phyloP scores from a whole-genome alignment of 2,797 vertebrate species.

The Enteromius unitaeniatus region DNA sequence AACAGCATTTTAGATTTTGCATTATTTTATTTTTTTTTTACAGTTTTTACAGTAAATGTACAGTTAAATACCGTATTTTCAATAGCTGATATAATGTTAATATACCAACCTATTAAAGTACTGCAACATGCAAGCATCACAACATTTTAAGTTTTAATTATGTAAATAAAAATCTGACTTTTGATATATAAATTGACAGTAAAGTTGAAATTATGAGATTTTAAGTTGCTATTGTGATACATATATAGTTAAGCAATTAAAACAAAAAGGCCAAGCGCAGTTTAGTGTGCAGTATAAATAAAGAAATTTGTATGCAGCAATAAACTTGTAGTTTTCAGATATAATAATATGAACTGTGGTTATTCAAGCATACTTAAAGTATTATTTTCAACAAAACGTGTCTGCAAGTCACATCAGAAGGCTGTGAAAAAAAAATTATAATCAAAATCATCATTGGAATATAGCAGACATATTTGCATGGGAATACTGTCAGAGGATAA shows the following conservation, averaged over 20 bases:
- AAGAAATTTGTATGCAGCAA: background rate
- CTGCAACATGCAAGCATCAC: background rate
- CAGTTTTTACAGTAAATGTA: too few relatives aligned
- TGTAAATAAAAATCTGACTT: background rate
- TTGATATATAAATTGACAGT: background rate
- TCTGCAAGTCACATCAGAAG: background rate
- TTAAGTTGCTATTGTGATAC: background rate
- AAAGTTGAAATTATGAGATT: background rate
- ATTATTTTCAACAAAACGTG: background rate
- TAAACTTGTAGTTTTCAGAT: background rate
- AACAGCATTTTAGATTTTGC: too few relatives aligned
- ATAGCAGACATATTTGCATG: background rate
- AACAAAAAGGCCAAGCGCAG: background rate
- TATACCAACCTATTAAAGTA: too few relatives aligned
- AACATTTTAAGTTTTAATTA: background rate
- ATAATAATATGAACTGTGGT: background rate
- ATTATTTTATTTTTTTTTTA: too few relatives aligned
- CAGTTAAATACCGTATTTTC: too few relatives aligned
- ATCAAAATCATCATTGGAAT: background rate
- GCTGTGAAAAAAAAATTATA: background rate
- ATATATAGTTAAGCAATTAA: background rate
- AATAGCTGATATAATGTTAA: too few relatives aligned
- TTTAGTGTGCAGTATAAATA: background rate
- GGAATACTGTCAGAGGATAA: background rate
- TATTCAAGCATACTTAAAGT: background rate